These are phyloP conservation scores for Carassius gibelio DNA, from an alignment of 2,113 vertebrate species.

Conservation along the genomic window DNA sequence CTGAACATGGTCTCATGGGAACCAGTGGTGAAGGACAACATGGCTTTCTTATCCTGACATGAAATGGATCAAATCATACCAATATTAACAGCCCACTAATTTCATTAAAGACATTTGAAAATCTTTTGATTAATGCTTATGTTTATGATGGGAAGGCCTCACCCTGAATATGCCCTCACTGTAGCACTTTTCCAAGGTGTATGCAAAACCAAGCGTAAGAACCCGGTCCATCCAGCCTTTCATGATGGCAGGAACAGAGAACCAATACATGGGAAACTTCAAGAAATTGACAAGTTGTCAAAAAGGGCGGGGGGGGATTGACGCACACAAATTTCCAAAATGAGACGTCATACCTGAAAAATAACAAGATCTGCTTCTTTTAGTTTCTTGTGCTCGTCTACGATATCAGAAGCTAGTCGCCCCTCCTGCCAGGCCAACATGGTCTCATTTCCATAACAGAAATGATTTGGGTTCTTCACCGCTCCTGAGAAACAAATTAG, in stretches of 20 bases:
- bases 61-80: background rate
- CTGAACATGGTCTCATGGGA: constrained; percentile 75
- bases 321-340: background rate
- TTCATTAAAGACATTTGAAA: background rate
- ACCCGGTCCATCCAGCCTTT: background rate
- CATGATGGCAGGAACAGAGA: constrained; percentile 9
- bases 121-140: too few relatives aligned
- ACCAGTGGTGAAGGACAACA: constrained; percentile 84
- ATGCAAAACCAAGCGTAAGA: background rate
- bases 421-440: background rate
- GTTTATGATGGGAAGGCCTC: background rate
- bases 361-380: background rate
- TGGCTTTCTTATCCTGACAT: constrained; percentile 79
- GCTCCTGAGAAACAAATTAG: background rate
- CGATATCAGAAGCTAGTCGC: background rate
- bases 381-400: background rate
- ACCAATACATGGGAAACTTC: constrained; percentile 1
- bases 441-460: background rate
- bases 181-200: background rate
- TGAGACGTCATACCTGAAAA: background rate
- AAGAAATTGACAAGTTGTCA: background rate
- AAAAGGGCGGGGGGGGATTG: background rate
- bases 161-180: background rate
- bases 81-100: background rate
- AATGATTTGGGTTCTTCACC: background rate